Base-by-base conservation (phyloP, 2,888 invertebrate species). In the Thelaira solivaga region DNA sequence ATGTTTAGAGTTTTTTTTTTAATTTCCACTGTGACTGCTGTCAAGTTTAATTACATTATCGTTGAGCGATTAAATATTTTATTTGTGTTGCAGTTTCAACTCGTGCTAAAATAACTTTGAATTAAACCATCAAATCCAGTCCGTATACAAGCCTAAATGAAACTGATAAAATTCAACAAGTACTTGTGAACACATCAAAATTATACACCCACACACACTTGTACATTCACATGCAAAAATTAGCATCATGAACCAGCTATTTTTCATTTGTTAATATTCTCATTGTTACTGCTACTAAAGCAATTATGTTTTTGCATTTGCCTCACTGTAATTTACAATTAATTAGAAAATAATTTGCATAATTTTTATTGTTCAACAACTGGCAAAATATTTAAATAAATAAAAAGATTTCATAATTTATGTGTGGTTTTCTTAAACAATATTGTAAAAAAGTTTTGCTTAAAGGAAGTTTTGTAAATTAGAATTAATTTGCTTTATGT, bases 31-130 rank as follows among this genome's bases (percentile, higher is more conserved):
- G 29, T 51, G 3, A 5, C 57, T 51, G 57, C 31, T 57, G 41
- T 31, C 59, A 43, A 61, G 72, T 57, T 76, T 72, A 72, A 76
- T 76, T 72, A 67, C 62, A 67, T 76, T 76, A 76, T 67, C 49
- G 55, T 67, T 72, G 34, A 72, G 62, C 67, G 76, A 76, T 76
- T 72, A 67, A 55, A 67, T 67, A 31, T 72, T 24, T 59, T 65
- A 76, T 76, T 61, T 71, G 55, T 71, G 61, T 24, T 53, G 7
- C 4, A 71, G 55, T 61, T 62, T 59, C 47, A 43, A 59, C 16
- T n/a, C n/a, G n/a, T n/a, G n/a, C n/a, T n/a, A n/a, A n/a, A n/a
- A n/a, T n/a, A n/a, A n/a, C n/a, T n/a, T n/a, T n/a, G n/a, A n/a
- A n/a, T n/a, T n/a, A n/a, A n/a, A n/a, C n/a, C n/a, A n/a, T n/a